A percentile compares a stretch with the other conserved stretches of the same genome.
phyloP scores from a whole-genome alignment of 2,113 vertebrate genomes.

The Pseudorectes ferrugineus region DNA sequence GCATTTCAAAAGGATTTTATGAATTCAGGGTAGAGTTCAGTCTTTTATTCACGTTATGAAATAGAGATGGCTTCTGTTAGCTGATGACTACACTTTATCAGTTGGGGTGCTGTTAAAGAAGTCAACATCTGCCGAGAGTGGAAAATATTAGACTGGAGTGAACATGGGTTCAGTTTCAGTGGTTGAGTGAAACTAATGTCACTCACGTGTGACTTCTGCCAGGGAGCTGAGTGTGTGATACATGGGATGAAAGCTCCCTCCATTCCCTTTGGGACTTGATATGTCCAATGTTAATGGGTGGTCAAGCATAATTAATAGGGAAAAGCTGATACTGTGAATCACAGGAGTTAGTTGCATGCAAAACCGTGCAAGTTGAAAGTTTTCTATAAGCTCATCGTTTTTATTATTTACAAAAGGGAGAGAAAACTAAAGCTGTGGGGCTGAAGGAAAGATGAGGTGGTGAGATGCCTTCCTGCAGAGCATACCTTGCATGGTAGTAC shows the following conservation, averaged over 20 bases:
- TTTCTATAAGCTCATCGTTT: not conserved
- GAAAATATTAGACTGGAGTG: not conserved
- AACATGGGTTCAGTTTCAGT: not conserved
- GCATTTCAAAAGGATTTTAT: not conserved
- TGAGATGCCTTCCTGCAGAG: not conserved
- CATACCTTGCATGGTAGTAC: not conserved
- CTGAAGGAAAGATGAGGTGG: not conserved
- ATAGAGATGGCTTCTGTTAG: not conserved
- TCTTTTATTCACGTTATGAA: not conserved
- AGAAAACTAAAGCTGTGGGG: not conserved
- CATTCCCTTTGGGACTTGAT: accelerated
- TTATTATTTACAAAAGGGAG: not conserved
- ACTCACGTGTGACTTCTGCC: accelerated
- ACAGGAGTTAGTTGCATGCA: not conserved
- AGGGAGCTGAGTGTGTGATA: not conserved
- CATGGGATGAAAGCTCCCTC: not conserved
- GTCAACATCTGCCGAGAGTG: not conserved
- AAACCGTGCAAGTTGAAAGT: not conserved
- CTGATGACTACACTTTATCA: not conserved
- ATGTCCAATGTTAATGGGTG: not conserved
- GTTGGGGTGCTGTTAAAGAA: not conserved
- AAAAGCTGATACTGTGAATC: not conserved
- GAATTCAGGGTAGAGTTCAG: not conserved
- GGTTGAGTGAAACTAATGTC: not conserved
- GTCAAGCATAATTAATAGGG: not conserved